Percentiles rank a stretch among this genome's conserved stretches.
phyloP scores from a whole-genome alignment of 2,797 vertebrate genomes.

The Myotis vivesi region DNA sequence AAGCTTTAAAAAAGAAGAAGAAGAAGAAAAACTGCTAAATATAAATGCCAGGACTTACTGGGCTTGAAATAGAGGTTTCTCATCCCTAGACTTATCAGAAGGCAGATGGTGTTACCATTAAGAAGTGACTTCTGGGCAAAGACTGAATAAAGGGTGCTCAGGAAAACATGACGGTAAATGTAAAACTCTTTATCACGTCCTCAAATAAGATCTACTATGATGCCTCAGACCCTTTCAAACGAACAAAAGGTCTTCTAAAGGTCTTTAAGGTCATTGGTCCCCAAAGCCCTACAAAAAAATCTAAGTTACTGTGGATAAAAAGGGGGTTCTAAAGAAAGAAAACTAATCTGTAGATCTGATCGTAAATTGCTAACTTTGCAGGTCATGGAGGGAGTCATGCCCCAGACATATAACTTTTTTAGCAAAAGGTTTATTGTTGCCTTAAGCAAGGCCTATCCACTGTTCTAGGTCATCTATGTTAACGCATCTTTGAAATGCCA shows the following conservation, averaged over 20 bases:
- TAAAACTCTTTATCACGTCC: not conserved
- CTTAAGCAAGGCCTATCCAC: not conserved
- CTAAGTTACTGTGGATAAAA: not conserved
- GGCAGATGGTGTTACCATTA: slow-evolving; percentile 33
- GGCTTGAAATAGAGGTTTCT: slow-evolving; percentile 39
- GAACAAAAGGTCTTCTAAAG: not conserved
- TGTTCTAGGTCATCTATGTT: not conserved
- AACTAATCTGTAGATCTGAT: not conserved
- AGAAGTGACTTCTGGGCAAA: slow-evolving; percentile 36
- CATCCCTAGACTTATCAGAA: slow-evolving; percentile 16
- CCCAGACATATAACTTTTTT: not conserved
- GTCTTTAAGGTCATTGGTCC: not conserved
- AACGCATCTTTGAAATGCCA: not conserved
- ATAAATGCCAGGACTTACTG: not conserved
- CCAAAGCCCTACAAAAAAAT: not conserved
- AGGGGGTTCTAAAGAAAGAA: not conserved
- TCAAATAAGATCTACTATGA: not conserved
- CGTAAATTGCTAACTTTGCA: not conserved
- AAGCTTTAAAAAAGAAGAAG: not conserved
- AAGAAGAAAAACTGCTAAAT: not conserved
- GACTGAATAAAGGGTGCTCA: not conserved
- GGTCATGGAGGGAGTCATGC: not conserved
- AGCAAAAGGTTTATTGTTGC: not conserved
- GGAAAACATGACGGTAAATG: slow-evolving; percentile 12
- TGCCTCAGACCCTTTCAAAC: not conserved